Evolutionary conservation across 2,113 vertebrate genomes (phyloP), one percentile per base, ranked within the genome.

Genomic region (Cyanistes caeruleus): DNA sequence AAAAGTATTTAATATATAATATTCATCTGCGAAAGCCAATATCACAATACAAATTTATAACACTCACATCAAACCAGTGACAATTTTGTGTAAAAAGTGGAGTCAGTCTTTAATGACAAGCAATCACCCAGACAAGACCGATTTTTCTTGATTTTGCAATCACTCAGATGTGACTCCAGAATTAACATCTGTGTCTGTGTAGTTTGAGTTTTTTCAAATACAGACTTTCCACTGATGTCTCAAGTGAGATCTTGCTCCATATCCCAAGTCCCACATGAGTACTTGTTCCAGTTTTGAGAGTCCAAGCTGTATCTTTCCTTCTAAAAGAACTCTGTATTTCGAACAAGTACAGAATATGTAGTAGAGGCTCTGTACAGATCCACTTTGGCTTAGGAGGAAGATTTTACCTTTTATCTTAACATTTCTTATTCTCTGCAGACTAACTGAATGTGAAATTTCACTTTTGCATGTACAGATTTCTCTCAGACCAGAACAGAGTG

Each of bases 331-430:
- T 68, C 46, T 51, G 46, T 67, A 91, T 85, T 83, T 93, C 87
- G 87, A 58, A 95, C 65, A 94, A 94, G 49, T 16, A 33, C 37
- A 69, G 91, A 89, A 91, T 82, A 85, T 69, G 59, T 82, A 95
- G 95, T n/a, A 73, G 81, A 84, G 52, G 18, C 2, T 49, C 76
- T 49, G 30, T 21, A 51, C 62, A 91, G 74, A 91, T 62, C 25
- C 55, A 53, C 53, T 89, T 65, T 43, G 59, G 46, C 76, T 73
- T 83, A 62, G 33, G 81, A 85, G 49, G 46, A 89, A 62, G 49
- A 69, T 72, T 87, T 95, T 56, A 59, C 72, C 68, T 92, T 89
- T 89, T 64, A 84, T 87, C 60, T 72, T 84, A 78, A 82, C 2
- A 2, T 68, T 79, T 65, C 49, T 73, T 85, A 60, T 83, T 90